Base-by-base conservation (phyloP, 2,113 vertebrate genomes). In the Vulpes vulpes region DNA sequence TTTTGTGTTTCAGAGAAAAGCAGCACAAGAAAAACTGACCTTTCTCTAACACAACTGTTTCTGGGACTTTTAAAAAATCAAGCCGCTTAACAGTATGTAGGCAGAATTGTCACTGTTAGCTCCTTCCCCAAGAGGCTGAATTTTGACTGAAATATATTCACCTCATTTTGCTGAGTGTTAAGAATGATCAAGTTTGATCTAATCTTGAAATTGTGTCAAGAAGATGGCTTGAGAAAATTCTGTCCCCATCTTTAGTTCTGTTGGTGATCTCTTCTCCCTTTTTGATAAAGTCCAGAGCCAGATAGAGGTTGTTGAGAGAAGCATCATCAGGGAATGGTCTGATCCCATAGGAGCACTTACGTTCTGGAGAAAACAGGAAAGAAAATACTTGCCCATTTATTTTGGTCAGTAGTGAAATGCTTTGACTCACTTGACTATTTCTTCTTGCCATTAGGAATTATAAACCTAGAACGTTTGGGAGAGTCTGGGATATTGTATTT, bases 281-380 rank as follows among this genome's bases (percentile, higher is more conserved):
- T 80, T 69, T 57, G 43, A 27, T 62, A 2, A 95, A 27, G 4
- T 22, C 90, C 51, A 91, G 22, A 94, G 78, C 43, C 49, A 96
- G 97, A 95, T 86, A 76, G 9, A 93, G 73, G 78, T 19, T 79
- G 97, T 0, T 11, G 43, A 93, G 35, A 4, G 11, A 51, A 55
- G 8, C 65, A 80, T 19, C 38, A 79, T 97, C 53, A 83, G 30
- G 89, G 95, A 89, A 95, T 95, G 86, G 94, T 92, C 88, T 78
- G 60, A 14, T 92, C 81, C 35, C 73, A 27, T 19, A 10, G 25
- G 83, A 91, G 92, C 22, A 73, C 23, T 38, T 82, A 96, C 62
- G 79, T 89, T 84, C 57, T 55, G 97, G 94, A 96, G 95, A 98
- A 98, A 97, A 95, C 76, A 81, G 51, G 97, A 97, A 11, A 93